Percentiles rank a stretch among this genome's conserved stretches.
Evolutionary conservation across 35 echinoderm and acorn worm genomes (phyloP).

Genomic region (Lytechinus variegatus): DNA sequence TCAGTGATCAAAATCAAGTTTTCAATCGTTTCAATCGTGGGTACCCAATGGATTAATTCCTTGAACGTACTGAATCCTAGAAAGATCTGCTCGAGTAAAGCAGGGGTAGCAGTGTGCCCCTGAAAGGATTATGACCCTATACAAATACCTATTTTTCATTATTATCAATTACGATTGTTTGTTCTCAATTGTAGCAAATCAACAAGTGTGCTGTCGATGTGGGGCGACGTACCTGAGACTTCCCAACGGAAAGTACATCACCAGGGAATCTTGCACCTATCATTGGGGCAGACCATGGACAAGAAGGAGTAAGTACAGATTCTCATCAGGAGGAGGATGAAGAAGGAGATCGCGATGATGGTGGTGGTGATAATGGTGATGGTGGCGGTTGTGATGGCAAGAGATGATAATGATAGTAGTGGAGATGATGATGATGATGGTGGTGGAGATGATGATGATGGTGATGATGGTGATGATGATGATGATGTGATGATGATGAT

Average conservation of each 20-base stretch:
- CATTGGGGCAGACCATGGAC: conserved; percentile 98
- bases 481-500: background rate
- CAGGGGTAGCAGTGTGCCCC: too few relatives aligned
- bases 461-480: background rate
- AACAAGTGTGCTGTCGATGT: conserved; percentile 83
- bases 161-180: too few relatives aligned
- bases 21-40: too few relatives aligned
- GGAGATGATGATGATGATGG: background rate
- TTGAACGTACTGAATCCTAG: too few relatives aligned
- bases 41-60: too few relatives aligned
- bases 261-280: conserved; percentile 80
- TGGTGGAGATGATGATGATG: background rate
- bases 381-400: background rate
- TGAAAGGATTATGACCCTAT: too few relatives aligned
- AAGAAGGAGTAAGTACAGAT: conserved; percentile 64
- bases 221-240: conserved; percentile 81
- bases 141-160: too few relatives aligned
- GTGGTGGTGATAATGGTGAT: background rate
- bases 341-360: background rate
- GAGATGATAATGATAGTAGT: background rate
- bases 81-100: too few relatives aligned
- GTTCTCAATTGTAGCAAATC: conserved; percentile 63
- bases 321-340: background rate
- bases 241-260: conserved; percentile 86
- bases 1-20: too few relatives aligned